Evolutionary conservation across 2,797 vertebrate genomes (phyloP).

Genomic region (Anolis apletophallus): DNA sequence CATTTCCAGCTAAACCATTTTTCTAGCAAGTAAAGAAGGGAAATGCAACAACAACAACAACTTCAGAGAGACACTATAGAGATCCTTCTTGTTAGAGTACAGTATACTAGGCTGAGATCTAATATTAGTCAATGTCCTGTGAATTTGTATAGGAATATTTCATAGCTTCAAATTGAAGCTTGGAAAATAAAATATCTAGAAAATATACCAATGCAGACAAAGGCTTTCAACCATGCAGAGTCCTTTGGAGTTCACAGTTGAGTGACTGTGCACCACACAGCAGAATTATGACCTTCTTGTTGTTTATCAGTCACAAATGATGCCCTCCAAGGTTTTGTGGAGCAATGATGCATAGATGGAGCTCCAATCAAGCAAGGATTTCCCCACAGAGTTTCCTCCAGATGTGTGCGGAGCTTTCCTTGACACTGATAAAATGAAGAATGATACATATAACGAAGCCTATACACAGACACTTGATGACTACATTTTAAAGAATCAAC

Average conservation of each 20-base stretch:
- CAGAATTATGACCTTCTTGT: slow-evolving; percentile 10
- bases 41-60: neutral
- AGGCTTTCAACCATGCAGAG: neutral
- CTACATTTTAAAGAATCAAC: neutral
- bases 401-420: neutral
- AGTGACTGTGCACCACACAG: slow-evolving; percentile 6
- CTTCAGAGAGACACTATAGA: neutral
- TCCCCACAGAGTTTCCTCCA: neutral
- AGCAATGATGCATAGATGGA: slow-evolving; percentile 10
- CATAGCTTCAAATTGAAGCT: neutral
- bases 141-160: neutral
- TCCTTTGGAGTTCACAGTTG: neutral
- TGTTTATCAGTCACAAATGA: slow-evolving; percentile 22
- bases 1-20: slow-evolving; percentile 1
- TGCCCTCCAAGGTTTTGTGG: slow-evolving; percentile 11
- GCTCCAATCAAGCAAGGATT: neutral
- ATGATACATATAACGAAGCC: neutral
- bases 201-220: neutral
- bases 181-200: neutral
- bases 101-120: neutral
- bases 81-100: neutral
- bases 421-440: neutral
- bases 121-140: neutral
- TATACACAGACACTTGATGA: neutral
- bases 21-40: neutral